A percentile compares a stretch with the other conserved stretches of the same genome.
These are phyloP conservation scores for Anableps anableps DNA, from an alignment of 2,797 vertebrate species.

Conservation along the genomic window DNA sequence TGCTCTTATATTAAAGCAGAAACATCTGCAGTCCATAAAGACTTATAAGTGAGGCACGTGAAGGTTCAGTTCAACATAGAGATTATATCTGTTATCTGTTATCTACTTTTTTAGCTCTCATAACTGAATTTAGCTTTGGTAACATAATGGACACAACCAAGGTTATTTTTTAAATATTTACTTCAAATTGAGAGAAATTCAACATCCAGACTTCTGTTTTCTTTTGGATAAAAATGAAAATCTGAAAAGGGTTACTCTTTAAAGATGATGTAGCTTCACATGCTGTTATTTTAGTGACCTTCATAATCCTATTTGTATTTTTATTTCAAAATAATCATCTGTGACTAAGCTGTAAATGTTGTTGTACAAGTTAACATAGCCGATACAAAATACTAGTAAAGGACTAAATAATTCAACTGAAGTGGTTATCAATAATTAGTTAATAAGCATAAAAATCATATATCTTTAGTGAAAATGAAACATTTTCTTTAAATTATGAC, in stretches of 20 bases:
- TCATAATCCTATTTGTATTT: background rate
- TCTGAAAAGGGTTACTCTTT: background rate
- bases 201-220: fast-evolving
- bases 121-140: background rate
- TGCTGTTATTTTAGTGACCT: background rate
- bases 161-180: background rate
- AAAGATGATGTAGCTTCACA: background rate
- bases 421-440: background rate
- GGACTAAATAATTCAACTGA: background rate
- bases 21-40: background rate
- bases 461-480: background rate
- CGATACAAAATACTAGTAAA: too few relatives aligned
- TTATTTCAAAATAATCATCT: background rate
- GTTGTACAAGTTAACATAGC: background rate
- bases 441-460: background rate
- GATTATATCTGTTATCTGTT: background rate
- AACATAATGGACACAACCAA: background rate
- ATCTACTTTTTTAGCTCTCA: background rate
- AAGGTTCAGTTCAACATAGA: background rate
- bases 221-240: background rate
- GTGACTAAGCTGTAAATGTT: background rate
- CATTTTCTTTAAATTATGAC: background rate
- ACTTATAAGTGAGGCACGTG: background rate
- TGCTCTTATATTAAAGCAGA: background rate
- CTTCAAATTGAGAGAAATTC: background rate